These are phyloP conservation scores for Oncorhynchus kisutch DNA, from an alignment of 2,113 vertebrate genomes.

Conservation along the genomic window DNA sequence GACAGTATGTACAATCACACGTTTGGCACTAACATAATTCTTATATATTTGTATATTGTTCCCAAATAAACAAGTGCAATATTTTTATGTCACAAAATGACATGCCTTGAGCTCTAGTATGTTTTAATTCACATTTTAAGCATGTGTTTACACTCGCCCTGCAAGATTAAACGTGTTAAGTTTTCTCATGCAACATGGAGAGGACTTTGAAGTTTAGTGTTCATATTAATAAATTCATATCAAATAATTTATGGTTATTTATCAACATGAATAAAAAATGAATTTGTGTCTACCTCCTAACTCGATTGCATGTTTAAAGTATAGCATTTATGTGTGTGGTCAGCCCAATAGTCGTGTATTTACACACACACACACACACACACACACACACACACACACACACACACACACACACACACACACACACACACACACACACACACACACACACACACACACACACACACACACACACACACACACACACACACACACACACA, in stretches of 20 bases:
- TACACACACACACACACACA: not conserved
- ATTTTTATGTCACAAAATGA: not conserved
- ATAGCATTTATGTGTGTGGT: not conserved
- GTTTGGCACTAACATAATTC: too few relatives aligned
- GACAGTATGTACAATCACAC: not conserved
- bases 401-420: too few relatives aligned
- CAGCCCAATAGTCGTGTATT: not conserved
- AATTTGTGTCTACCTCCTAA: not conserved
- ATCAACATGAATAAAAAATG: conserved; percentile 36
- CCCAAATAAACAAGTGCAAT: not conserved
- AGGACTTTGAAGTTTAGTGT: conserved; percentile 26
- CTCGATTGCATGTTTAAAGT: not conserved
- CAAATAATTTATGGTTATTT: conserved; percentile 30
- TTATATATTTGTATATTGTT: too few relatives aligned
- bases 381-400: too few relatives aligned
- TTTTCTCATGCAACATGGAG: conserved; percentile 28
- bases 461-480: not conserved
- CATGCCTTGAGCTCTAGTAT: not conserved
- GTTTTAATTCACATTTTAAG: conserved; percentile 1
- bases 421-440: too few relatives aligned
- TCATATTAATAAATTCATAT: conserved; percentile 31
- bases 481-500: too few relatives aligned
- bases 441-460: not conserved
- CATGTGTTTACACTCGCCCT: not conserved
- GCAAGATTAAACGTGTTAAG: not conserved